These are phyloP conservation scores for Morpho helenor DNA, from an alignment of 2,888 invertebrate genomes.

Conservation along the genomic window DNA sequence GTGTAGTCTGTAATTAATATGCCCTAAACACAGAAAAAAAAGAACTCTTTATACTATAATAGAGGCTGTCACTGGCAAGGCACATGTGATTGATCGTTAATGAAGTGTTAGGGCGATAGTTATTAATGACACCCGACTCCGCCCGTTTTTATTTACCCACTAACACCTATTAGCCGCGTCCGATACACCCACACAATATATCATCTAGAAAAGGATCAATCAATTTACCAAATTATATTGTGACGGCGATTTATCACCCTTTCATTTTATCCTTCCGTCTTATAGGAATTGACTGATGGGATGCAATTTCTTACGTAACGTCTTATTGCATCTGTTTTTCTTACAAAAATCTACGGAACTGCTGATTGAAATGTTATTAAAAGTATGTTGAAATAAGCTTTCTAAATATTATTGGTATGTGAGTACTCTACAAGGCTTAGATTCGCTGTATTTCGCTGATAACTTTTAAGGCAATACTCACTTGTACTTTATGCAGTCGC, in stretches of 20 bases:
- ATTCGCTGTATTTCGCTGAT: no score
- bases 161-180: constrained; percentile 69
- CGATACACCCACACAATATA: constrained; percentile 60
- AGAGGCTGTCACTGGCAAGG: constrained; percentile 21
- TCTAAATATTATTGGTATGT: not conserved
- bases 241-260: constrained; percentile 47
- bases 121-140: constrained; percentile 68
- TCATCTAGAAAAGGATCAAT: constrained; percentile 68
- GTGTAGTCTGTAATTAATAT: no score
- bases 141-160: constrained; percentile 70
- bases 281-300: constrained; percentile 13
- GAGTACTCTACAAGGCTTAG: no score
- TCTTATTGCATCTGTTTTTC: not conserved
- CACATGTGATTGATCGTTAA: constrained; percentile 74
- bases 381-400: no score
- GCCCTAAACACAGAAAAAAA: not conserved
- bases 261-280: constrained; percentile 32
- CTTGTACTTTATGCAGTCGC: no score
- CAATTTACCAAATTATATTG: constrained; percentile 65
- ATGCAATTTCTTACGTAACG: constrained; percentile 8
- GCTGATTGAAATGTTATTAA: no score
- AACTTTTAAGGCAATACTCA: no score
- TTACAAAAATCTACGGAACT: not conserved
- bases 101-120: constrained; percentile 72
- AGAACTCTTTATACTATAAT: constrained; percentile 16